Conservation (phyloP, 2,113 vertebrate genomes). For the Serilophus lunatus region DNA sequence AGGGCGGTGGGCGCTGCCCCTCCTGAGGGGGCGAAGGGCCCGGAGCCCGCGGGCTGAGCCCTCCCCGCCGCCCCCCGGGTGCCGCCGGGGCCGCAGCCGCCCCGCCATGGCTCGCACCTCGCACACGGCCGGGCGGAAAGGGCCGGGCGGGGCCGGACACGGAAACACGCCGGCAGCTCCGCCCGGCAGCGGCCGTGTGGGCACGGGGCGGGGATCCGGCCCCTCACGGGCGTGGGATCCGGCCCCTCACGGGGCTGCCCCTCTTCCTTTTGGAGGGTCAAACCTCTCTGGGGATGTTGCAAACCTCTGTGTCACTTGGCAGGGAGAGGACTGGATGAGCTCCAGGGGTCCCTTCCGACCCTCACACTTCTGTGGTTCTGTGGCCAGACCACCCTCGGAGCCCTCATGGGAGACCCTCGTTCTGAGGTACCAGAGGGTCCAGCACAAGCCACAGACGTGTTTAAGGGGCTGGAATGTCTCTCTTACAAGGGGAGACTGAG, state of each 20-base stretch:
- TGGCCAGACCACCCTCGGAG: accelerated
- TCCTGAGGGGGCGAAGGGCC: too few species aligned
- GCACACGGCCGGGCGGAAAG: neutral
- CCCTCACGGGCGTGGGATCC: too few species aligned
- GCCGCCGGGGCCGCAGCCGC: too few species aligned
- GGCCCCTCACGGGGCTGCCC: too few species aligned
- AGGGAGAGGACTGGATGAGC: too few species aligned
- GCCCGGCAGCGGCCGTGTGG: neutral
- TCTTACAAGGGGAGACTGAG: neutral
- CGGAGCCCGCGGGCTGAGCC: neutral
- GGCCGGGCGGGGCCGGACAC: accelerated
- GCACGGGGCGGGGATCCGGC: too few species aligned
- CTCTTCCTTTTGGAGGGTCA: too few species aligned
- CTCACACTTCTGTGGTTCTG: accelerated
- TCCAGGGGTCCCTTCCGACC: neutral
- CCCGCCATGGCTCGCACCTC: neutral
- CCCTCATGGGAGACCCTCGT: neutral
- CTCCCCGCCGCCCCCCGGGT: too few species aligned
- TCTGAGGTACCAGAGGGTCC: neutral
- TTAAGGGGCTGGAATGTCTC: neutral
- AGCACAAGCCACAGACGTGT: neutral
- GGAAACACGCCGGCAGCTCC: accelerated
- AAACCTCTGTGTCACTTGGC: too few species aligned
- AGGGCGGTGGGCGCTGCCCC: too few species aligned
- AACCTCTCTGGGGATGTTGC: too few species aligned